Evolutionary conservation across 1,140 invertebrate genomes (phyloP), one percentile per base, ranked within the genome.

Genomic region (Choristoneura fumiferana): DNA sequence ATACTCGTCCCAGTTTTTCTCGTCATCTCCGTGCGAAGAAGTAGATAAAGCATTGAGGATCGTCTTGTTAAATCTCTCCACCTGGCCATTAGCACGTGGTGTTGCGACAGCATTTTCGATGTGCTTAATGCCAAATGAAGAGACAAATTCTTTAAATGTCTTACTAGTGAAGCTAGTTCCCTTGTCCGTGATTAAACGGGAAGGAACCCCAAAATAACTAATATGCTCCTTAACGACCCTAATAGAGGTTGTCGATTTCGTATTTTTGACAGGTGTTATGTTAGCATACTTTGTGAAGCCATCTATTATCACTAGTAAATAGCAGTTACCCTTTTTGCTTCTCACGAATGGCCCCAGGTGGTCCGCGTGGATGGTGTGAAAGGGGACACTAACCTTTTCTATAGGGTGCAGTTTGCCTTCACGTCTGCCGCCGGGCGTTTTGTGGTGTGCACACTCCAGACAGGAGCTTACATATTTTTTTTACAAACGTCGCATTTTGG

Each of bases 351-450:
- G 71, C 9, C 73, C 69, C 13, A 78, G 39, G 56, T 72, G 68
- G 49, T 82, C 79, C 8, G 73, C 72, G 57, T 14, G 74, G 62
- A 84, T 4, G 0, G 82, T 81, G 40, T 81, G 69, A 52, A 82
- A 71, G 12, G 79, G 76, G 6, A 64, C 39, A n/a, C 57, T 37
- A 4, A 67, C 22, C 45, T 78, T 78, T 43, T 73, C 65, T 6
- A 83, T 81, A 1, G 68, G 68, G 43, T 79, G 61, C n/a, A 81
- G 58, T 13, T 62, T 38, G 58, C 73, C 74, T 62, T 66, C 60
- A 12, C 59, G 66, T 40, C 64, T 65, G 1, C 75, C 83, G 8
- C 58, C 52, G 4, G 60, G 60, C 13, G 39, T 34, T 60, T 84
- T 81, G 54, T 63, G 37, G 33, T 71, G 70, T 0, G 72, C 56